Conservation (phyloP, 2,888 invertebrate genomes). For the Leptopilina syphax region DNA sequence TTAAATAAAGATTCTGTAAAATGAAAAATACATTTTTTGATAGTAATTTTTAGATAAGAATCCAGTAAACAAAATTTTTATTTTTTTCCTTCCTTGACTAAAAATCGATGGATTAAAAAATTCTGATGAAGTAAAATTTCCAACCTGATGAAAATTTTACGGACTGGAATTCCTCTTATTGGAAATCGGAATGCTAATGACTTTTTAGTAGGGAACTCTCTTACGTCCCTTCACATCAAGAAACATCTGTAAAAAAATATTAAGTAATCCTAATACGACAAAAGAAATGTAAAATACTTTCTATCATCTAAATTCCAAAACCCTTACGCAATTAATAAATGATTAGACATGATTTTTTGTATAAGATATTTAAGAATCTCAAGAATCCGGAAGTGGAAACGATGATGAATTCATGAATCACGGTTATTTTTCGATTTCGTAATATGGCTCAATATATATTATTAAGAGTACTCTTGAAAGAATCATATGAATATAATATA, state of each 20-base stretch:
- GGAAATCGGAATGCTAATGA: too few species aligned
- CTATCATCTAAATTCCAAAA: slow-evolving; percentile 10
- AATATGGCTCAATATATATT: neutral
- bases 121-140: too few species aligned
- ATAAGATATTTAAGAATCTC: neutral
- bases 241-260: neutral
- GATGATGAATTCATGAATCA: neutral
- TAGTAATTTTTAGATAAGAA: too few species aligned
- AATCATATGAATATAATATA: neutral
- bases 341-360: neutral
- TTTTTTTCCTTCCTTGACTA: too few species aligned
- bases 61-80: too few species aligned
- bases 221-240: too few species aligned
- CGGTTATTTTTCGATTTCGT: neutral
- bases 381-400: slow-evolving; percentile 12
- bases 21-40: too few species aligned
- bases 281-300: slow-evolving; percentile 12
- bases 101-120: too few species aligned
- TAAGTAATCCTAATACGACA: neutral
- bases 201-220: too few species aligned
- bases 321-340: slow-evolving; percentile 17
- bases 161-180: too few species aligned
- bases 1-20: too few species aligned
- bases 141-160: too few species aligned
- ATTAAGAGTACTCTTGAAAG: neutral